Percentiles rank a stretch among this genome's conserved stretches.
These are phyloP conservation scores for Zygaena filipendulae DNA, from an alignment of 2,888 invertebrate genomes.

Conservation along the genomic window DNA sequence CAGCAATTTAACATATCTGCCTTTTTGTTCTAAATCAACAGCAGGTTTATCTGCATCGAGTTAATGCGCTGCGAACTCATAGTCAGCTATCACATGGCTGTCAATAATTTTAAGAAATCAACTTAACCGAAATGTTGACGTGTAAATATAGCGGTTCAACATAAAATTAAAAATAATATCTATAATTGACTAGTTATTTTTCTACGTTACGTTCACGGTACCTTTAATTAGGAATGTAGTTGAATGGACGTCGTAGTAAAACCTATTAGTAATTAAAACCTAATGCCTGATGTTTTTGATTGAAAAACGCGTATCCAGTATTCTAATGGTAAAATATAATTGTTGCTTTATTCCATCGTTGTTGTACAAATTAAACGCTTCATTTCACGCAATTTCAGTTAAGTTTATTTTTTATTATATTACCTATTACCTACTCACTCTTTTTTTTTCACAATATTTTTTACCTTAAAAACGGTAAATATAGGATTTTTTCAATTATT, in stretches of 20 bases:
- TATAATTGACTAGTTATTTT: slow-evolving; percentile 65
- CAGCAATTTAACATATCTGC: too few relatives aligned
- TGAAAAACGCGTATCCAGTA: not conserved
- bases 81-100: slow-evolving; percentile 70
- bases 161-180: slow-evolving; percentile 59
- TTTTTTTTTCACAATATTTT: too few relatives aligned
- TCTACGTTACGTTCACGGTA: slow-evolving; percentile 59
- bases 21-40: too few relatives aligned
- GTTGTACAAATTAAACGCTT: slow-evolving; percentile 29
- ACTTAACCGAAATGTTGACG: slow-evolving; percentile 61
- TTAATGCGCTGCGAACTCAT: slow-evolving; percentile 52
- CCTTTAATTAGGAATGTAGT: slow-evolving; percentile 36
- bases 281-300: slow-evolving; percentile 16
- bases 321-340: not conserved
- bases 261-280: slow-evolving; percentile 15
- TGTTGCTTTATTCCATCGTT: not conserved
- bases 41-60: slow-evolving; percentile 56
- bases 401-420: too few relatives aligned
- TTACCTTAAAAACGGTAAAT: too few relatives aligned
- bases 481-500: slow-evolving; percentile 37
- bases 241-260: slow-evolving; percentile 22
- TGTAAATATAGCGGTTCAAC: slow-evolving; percentile 67
- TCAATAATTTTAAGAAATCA: slow-evolving; percentile 65
- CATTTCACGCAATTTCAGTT: too few relatives aligned
- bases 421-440: too few relatives aligned